Evolutionary conservation across 2,113 vertebrate genomes (phyloP).

Genomic region (Megaptera novaeangliae): DNA sequence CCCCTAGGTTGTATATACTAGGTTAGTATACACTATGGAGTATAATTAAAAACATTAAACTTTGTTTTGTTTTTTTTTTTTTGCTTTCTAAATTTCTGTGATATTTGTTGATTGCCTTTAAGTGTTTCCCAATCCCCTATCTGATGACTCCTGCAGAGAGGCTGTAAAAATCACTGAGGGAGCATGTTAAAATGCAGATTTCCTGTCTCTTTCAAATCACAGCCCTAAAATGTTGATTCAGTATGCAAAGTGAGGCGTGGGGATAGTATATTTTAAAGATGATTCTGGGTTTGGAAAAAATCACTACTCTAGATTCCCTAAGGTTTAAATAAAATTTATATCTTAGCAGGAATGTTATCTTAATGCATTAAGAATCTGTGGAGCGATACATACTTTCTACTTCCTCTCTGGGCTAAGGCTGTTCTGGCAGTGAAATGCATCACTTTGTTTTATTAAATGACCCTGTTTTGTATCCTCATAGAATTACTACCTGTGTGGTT

Average conservation of each 20-base stretch:
- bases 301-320: neutral
- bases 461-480: conserved; percentile 38
- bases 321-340: neutral
- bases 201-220: neutral
- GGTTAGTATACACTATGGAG: neutral
- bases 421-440: neutral
- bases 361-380: neutral
- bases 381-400: neutral
- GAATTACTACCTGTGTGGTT: conserved; percentile 57
- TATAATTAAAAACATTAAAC: neutral
- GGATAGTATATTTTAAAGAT: neutral
- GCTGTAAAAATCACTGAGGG: neutral
- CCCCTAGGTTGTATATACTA: neutral
- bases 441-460: conserved; percentile 44
- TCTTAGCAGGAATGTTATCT: neutral
- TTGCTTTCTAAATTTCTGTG: neutral
- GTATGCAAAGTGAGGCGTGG: neutral
- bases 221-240: neutral
- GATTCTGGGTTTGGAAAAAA: neutral
- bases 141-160: neutral
- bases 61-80: neutral
- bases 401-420: neutral
- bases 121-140: neutral
- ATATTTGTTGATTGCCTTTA: neutral
- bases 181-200: neutral